phyloP scores from a whole-genome alignment of 2,113 vertebrate species.

The Jacana jacana region DNA sequence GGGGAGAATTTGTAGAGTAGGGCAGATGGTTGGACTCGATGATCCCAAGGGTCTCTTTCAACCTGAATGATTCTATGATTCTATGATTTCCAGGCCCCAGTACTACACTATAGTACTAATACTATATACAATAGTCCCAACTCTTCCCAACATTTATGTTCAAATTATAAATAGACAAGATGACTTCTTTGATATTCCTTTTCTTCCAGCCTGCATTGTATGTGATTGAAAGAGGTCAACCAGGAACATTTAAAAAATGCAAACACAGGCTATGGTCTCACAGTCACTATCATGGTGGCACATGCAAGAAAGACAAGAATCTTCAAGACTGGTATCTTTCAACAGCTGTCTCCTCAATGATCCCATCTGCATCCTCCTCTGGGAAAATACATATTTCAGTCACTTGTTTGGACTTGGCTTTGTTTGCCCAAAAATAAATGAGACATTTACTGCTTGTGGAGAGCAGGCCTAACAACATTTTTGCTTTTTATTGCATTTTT shows the following conservation, averaged over 20 bases:
- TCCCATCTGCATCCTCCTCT: not conserved
- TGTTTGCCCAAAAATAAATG: not conserved
- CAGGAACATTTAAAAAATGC: not conserved
- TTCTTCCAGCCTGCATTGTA: not conserved
- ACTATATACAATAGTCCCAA: not conserved
- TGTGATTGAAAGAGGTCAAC: not conserved
- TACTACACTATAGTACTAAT: not conserved
- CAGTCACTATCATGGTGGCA: not conserved
- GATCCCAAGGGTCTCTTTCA: no score
- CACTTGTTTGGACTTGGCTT: not conserved
- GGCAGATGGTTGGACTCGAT: no score
- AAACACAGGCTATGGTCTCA: not conserved
- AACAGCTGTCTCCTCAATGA: not conserved
- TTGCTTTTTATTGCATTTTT: not conserved
- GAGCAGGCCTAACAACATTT: not conserved
- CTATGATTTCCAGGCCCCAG: accelerated
- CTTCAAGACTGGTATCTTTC: not conserved
- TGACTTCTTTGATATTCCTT: not conserved
- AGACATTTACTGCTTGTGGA: not conserved
- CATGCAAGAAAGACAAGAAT: not conserved
- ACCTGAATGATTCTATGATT: no score
- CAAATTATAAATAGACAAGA: not conserved
- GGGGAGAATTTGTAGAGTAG: no score
- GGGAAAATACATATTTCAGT: not conserved
- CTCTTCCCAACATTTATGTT: not conserved